Evolutionary conservation across 2,797 vertebrate genomes (phyloP).

Genomic region (Hydrolagus colliei): DNA sequence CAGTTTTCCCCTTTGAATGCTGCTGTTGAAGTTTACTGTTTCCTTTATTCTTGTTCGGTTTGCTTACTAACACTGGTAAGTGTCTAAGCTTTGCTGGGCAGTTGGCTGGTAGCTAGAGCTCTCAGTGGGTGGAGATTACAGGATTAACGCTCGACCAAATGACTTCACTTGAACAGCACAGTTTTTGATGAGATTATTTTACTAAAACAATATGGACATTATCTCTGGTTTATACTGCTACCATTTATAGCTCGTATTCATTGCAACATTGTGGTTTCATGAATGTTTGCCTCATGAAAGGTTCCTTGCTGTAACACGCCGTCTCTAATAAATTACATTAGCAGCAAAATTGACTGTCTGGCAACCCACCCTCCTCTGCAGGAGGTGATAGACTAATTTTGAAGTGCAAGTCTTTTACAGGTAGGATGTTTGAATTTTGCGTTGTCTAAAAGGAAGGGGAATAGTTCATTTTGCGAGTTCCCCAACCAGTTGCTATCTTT

Average conservation of each 20-base stretch:
- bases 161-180: neutral
- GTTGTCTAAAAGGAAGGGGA: too few relatives aligned
- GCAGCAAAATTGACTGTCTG: too few relatives aligned
- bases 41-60: neutral
- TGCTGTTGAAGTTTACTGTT: neutral
- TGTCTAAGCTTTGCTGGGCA: neutral
- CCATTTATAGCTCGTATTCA: neutral
- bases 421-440: too few relatives aligned
- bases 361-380: too few relatives aligned
- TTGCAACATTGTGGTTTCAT: neutral
- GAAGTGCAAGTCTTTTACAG: too few relatives aligned
- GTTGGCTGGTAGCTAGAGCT: too few relatives aligned
- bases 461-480: too few relatives aligned
- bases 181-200: neutral
- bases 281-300: neutral
- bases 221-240: neutral
- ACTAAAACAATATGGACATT: neutral
- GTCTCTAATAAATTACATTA: too few relatives aligned
- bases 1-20: neutral
- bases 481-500: too few relatives aligned
- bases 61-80: neutral
- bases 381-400: too few relatives aligned
- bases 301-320: too few relatives aligned
- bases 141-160: neutral
- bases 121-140: neutral